Evolutionary conservation across 2,888 invertebrate genomes (phyloP).

Genomic region (Sturmia bella): DNA sequence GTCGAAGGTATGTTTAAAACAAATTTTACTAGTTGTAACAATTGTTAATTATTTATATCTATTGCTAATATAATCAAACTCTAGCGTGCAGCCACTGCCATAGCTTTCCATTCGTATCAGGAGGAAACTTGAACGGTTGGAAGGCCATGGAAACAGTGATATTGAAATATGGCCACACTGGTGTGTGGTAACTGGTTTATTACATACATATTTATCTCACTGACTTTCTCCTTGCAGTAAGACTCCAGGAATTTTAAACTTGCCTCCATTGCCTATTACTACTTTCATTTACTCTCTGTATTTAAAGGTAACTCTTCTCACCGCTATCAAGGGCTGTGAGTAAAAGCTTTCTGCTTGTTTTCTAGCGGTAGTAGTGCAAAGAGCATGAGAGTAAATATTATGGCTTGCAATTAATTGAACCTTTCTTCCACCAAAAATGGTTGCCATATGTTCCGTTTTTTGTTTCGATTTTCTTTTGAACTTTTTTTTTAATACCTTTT

Average conservation of each 20-base stretch:
- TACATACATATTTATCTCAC: slow-evolving; percentile 8
- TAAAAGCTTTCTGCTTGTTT: slow-evolving; percentile 21
- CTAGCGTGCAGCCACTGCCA: too few species aligned
- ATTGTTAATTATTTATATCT: too few species aligned
- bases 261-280: slow-evolving; percentile 3
- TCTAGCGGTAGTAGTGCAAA: neutral
- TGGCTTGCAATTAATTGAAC: slow-evolving; percentile 50
- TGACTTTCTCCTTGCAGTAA: neutral
- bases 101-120: too few species aligned
- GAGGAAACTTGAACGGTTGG: too few species aligned
- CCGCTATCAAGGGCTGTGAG: slow-evolving; percentile 6
- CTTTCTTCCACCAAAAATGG: slow-evolving; percentile 69
- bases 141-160: neutral
- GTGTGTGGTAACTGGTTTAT: neutral
- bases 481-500: slow-evolving; percentile 4
- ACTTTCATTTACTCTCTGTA: slow-evolving; percentile 10
- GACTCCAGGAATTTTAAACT: neutral
- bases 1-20: too few species aligned
- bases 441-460: slow-evolving; percentile 70
- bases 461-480: slow-evolving; percentile 3
- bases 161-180: slow-evolving; percentile 1
- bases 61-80: too few species aligned
- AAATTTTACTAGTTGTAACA: too few species aligned
- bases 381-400: neutral
- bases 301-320: neutral